Evolutionary conservation across 1,140 invertebrate genomes (phyloP).

Genomic region (Dendroctonus valens): DNA sequence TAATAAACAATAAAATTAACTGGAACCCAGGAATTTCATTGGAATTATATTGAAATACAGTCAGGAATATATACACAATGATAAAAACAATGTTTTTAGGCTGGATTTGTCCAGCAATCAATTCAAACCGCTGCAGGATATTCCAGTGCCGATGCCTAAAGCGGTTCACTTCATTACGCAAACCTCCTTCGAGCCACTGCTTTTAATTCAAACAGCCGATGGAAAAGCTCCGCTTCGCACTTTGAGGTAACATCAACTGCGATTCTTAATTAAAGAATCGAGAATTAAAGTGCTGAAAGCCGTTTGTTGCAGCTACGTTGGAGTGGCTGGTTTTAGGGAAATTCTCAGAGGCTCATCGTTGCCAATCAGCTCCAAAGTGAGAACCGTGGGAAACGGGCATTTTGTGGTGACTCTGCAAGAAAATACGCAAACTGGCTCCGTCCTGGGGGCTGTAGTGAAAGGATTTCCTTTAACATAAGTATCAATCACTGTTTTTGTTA

Average conservation of each 20-base stretch:
- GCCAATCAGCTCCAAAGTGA: not conserved
- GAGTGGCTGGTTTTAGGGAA: constrained; percentile 18
- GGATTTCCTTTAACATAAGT: not conserved
- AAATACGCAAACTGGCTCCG: not conserved
- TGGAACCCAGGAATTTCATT: too few relatives aligned
- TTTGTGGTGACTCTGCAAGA: constrained; percentile 9
- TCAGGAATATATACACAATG: too few relatives aligned
- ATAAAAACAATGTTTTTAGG: too few relatives aligned
- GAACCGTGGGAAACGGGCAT: constrained; percentile 1
- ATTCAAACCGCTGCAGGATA: constrained; percentile 13
- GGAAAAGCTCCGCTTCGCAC: constrained; percentile 6
- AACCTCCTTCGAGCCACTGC: constrained; percentile 9
- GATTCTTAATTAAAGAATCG: constrained; percentile 7
- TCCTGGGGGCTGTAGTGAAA: constrained; percentile 13
- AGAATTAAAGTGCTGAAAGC: not conserved
- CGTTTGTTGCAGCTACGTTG: constrained; percentile 21
- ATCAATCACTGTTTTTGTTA: not conserved
- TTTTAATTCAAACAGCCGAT: constrained; percentile 10
- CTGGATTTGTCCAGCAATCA: constrained; percentile 3
- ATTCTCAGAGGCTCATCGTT: constrained; percentile 15
- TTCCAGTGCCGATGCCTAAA: constrained; percentile 10
- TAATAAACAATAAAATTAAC: too few relatives aligned
- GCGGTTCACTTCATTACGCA: constrained; percentile 10
- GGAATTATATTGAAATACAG: too few relatives aligned
- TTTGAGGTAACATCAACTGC: constrained; percentile 9